These are phyloP conservation scores for Platysternon megacephalum DNA, from an alignment of 2,113 vertebrate species.

Conservation along the genomic window DNA sequence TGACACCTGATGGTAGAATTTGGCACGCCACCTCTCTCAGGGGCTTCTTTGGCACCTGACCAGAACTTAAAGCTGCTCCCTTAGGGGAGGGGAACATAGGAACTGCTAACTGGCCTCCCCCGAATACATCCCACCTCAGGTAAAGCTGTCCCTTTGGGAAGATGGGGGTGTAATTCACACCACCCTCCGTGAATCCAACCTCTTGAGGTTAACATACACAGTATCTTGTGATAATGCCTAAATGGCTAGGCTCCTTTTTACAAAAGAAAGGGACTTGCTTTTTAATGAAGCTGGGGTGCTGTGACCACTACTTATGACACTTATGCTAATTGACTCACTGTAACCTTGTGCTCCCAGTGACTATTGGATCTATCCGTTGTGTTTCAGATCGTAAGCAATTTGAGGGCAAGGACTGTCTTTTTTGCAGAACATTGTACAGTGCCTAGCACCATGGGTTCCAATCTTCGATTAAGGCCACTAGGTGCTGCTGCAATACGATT, in stretches of 20 bases:
- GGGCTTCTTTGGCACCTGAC: too few relatives aligned
- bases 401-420: background rate
- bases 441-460: background rate
- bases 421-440: background rate
- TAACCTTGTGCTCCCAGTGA: background rate
- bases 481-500: too few relatives aligned
- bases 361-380: background rate
- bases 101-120: too few relatives aligned
- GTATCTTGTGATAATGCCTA: background rate
- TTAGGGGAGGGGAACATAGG: too few relatives aligned
- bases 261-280: background rate
- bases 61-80: too few relatives aligned
- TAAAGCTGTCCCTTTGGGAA: too few relatives aligned
- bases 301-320: background rate
- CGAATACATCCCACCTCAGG: too few relatives aligned
- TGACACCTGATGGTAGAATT: too few relatives aligned
- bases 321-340: background rate
- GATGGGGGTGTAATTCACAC: too few relatives aligned
- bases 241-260: background rate
- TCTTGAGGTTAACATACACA: background rate
- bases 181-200: too few relatives aligned
- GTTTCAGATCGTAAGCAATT: background rate
- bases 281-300: background rate
- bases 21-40: too few relatives aligned
- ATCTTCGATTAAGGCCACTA: background rate